Evolutionary conservation across 2,113 vertebrate species (phyloP).

Genomic region (Cyphomyrus discorhynchus): DNA sequence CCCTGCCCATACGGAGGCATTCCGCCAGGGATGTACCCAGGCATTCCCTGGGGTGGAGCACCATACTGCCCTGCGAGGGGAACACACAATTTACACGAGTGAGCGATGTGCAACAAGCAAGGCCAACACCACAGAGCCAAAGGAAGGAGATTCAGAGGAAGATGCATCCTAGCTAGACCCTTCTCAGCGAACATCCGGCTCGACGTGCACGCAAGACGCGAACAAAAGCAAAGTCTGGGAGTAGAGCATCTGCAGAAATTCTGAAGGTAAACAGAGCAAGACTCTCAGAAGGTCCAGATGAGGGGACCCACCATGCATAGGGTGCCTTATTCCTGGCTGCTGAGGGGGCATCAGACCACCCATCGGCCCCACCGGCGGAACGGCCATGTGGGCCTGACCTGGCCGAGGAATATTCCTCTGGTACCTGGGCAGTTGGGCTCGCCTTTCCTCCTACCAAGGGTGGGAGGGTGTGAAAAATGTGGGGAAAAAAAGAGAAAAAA

Average conservation of each 20-base stretch:
- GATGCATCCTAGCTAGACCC: not conserved
- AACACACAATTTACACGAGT: not conserved
- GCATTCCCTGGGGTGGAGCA: constrained; percentile 92
- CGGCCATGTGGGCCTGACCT: constrained; percentile 77
- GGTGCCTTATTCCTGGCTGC: constrained; percentile 43
- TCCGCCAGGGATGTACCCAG: constrained; percentile 86
- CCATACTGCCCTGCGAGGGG: constrained; percentile 82
- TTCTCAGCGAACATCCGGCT: not conserved
- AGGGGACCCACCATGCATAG: constrained; percentile 55
- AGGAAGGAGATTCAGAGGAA: not conserved
- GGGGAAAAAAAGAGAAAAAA: not conserved
- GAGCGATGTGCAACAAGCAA: not conserved
- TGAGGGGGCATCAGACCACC: constrained; percentile 82
- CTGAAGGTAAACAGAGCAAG: not conserved
- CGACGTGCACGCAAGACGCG: not conserved
- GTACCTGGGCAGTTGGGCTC: constrained; percentile 88
- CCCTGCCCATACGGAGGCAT: constrained; percentile 94
- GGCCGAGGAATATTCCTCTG: constrained; percentile 84
- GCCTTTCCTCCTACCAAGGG: constrained; percentile 90
- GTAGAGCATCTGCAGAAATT: not conserved
- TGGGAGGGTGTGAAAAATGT: constrained; percentile 16
- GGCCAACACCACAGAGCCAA: not conserved
- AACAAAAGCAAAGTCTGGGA: not conserved
- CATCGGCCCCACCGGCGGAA: constrained; percentile 77
- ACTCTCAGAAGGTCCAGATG: not conserved